phyloP scores from a whole-genome alignment of 2,113 vertebrate species.

The Turnix velox region DNA sequence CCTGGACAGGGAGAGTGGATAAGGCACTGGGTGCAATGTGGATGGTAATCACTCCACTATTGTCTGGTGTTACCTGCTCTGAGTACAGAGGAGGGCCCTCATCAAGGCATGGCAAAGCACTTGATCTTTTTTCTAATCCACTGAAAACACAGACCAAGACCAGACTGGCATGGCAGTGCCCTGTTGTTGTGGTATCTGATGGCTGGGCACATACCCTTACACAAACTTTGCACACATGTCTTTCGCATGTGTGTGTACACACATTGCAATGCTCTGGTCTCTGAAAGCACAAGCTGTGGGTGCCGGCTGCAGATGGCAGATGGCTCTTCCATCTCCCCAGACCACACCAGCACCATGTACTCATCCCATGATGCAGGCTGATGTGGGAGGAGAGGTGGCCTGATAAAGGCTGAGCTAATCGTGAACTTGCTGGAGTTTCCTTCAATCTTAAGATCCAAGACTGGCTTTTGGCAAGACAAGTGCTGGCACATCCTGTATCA shows the following conservation, averaged over 20 bases:
- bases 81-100: neutral
- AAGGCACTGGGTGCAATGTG: neutral
- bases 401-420: neutral
- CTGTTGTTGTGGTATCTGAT: neutral
- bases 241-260: neutral
- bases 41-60: neutral
- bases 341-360: neutral
- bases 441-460: slow-evolving; percentile 4
- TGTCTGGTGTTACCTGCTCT: neutral
- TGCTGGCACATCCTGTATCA: neutral
- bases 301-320: neutral
- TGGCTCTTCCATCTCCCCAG: neutral
- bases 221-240: neutral
- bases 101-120: neutral
- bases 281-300: neutral
- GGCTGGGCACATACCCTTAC: neutral
- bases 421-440: neutral
- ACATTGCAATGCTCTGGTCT: neutral
- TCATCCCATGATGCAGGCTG: neutral
- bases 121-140: neutral
- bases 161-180: neutral
- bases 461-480: slow-evolving; percentile 41
- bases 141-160: neutral
- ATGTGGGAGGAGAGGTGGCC: neutral
- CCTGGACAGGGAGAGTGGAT: neutral